Conservation (phyloP, 2,888 invertebrate species). For the Anagyrus pseudococci region DNA sequence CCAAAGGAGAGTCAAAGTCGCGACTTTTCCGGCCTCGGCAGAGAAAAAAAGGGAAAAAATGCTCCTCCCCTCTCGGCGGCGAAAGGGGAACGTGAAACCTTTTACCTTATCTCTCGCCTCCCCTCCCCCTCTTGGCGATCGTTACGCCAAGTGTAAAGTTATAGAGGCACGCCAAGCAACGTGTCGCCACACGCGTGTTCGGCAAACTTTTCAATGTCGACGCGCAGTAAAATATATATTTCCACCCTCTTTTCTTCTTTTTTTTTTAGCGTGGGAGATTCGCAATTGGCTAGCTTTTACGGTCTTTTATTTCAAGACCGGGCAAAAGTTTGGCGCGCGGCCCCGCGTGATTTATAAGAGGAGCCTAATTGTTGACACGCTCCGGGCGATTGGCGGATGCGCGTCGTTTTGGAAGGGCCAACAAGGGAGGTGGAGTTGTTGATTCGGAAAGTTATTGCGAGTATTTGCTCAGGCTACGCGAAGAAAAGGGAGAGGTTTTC, state of each 20-base stretch:
- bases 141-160: slow-evolving; percentile 52
- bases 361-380: slow-evolving; percentile 14
- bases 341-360: background rate
- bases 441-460: too few relatives aligned
- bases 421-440: too few relatives aligned
- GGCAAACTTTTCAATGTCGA: slow-evolving; percentile 59
- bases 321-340: background rate
- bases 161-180: slow-evolving; percentile 58
- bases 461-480: too few relatives aligned
- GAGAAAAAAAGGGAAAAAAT: too few relatives aligned
- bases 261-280: too few relatives aligned
- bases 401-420: too few relatives aligned
- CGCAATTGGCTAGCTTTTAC: too few relatives aligned
- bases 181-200: slow-evolving; percentile 56
- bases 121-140: slow-evolving; percentile 38
- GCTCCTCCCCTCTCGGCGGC: background rate
- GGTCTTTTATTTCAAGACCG: too few relatives aligned
- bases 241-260: slow-evolving; percentile 44
- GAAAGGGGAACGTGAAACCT: background rate
- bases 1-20: too few relatives aligned
- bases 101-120: background rate
- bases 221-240: slow-evolving; percentile 44
- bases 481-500: too few relatives aligned
- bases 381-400: background rate
- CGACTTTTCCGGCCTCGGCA: too few relatives aligned